Evolutionary conservation across 2,113 vertebrate species (phyloP).

Genomic region (Chloroceryle aenea): DNA sequence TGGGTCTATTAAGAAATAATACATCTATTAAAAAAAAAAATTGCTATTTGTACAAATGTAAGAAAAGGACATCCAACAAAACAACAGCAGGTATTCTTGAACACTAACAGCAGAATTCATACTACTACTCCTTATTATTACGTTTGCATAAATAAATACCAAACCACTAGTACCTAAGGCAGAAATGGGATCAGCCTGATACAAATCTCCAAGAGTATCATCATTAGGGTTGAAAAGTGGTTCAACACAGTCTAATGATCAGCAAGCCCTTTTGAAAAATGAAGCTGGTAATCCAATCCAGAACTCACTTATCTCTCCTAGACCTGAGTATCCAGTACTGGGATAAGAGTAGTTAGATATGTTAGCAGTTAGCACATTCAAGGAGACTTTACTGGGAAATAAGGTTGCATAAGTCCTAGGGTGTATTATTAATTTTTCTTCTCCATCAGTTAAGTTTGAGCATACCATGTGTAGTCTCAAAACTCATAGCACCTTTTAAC

Average conservation of each 20-base stretch:
- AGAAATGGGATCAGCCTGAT: not conserved
- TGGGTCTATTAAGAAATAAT: not conserved
- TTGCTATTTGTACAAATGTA: not conserved
- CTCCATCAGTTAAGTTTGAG: not conserved
- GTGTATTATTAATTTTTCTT: not conserved
- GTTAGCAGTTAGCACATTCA: rapidly evolving
- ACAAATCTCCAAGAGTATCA: not conserved
- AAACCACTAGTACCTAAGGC: not conserved
- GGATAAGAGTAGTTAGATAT: not conserved
- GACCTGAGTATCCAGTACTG: not conserved
- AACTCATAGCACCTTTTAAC: not conserved
- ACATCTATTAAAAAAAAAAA: not conserved
- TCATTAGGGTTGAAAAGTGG: not conserved
- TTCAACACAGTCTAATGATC: not conserved
- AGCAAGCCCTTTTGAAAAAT: not conserved
- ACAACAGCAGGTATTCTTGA: not conserved
- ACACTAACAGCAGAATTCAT: not conserved
- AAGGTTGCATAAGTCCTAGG: not conserved
- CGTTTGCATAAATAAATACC: not conserved
- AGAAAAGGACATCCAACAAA: not conserved
- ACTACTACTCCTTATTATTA: not conserved
- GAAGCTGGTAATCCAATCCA: not conserved
- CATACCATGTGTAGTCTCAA: rapidly evolving
- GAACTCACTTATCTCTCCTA: not conserved
- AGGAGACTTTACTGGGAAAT: not conserved